These are phyloP conservation scores for Sternarchorhynchus goeldii DNA, from an alignment of 2,797 vertebrate species.

Conservation along the genomic window DNA sequence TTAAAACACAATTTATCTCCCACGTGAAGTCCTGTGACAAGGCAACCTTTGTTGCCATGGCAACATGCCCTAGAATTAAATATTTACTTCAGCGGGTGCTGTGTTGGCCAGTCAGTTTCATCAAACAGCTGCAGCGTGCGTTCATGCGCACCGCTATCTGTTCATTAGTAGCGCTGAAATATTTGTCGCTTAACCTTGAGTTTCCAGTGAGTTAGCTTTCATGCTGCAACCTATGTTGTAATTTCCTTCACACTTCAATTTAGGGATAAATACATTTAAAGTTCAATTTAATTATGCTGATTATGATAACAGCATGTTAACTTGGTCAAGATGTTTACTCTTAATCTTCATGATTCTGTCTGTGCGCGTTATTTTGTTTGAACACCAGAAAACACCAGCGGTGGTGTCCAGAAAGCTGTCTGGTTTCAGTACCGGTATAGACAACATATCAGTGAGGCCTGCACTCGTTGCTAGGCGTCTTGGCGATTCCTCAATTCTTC, in stretches of 20 bases:
- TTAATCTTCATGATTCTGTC: too few relatives aligned
- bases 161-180: slow-evolving; percentile 12
- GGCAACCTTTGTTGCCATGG: slow-evolving; percentile 39
- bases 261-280: too few relatives aligned
- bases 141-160: slow-evolving; percentile 1
- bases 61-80: slow-evolving; percentile 53
- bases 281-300: too few relatives aligned
- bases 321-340: too few relatives aligned
- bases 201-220: background rate
- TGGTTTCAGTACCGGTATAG: too few relatives aligned
- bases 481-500: too few relatives aligned
- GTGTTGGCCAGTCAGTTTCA: slow-evolving; percentile 11
- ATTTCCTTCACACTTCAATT: background rate
- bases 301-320: too few relatives aligned
- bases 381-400: too few relatives aligned
- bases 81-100: slow-evolving; percentile 48
- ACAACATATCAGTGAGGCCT: too few relatives aligned
- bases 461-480: too few relatives aligned
- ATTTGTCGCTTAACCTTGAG: background rate
- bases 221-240: background rate
- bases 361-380: too few relatives aligned
- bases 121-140: slow-evolving; percentile 12
- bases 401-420: too few relatives aligned
- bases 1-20: background rate
- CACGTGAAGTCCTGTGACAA: slow-evolving; percentile 10